Evolutionary conservation across 2,888 invertebrate species (phyloP), one percentile per base, ranked within the genome.

Genomic region (Pyrgus malvae): DNA sequence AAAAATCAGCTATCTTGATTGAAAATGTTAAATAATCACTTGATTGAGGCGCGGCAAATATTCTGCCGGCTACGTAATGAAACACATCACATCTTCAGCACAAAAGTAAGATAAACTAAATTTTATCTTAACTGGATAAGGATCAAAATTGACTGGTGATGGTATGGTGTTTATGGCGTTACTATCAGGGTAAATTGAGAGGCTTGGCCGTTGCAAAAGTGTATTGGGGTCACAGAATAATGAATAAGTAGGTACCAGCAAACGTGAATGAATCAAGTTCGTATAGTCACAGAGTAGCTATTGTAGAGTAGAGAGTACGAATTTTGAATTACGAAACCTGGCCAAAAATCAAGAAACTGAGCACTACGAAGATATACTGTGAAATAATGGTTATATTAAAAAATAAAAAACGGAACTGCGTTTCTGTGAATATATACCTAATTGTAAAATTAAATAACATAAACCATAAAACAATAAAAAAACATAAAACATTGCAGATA

Each of bases 201-300:
- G 69, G 69, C 65, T 70, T 61, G 68, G 66, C 59, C 53, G 46
- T 72, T 74, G 67, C 74, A 60, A 72, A 74, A 74, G 64, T 51
- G 57, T 66, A 73, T 73, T 68, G 65, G 58, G 74, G 74, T 74
- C 73, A 68, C 49, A 59, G 65, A 59, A 67, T 69, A 69, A 69
- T 68, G 66, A 63, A 61, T 70, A 62, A 69, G 62, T 68, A 37
- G 23, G 17, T 48, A 49, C 37, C 66, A 60, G 53, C 64, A 55
- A 57, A 68, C 57, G 59, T 65, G 68, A 67, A 68, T 67, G 68
- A 63, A 62, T 60, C 49, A 61, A 45, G 56, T 58, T 50, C n/a
- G 46, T 29, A 46, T 16, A 17, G 17, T n/a, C 48, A 23, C 37
- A 63, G 65, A 59, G 62, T 57, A 59, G 50, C 44, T 55, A 16